Evolutionary conservation across 2,797 vertebrate species (phyloP).

Genomic region (Sebastes vulpes): DNA sequence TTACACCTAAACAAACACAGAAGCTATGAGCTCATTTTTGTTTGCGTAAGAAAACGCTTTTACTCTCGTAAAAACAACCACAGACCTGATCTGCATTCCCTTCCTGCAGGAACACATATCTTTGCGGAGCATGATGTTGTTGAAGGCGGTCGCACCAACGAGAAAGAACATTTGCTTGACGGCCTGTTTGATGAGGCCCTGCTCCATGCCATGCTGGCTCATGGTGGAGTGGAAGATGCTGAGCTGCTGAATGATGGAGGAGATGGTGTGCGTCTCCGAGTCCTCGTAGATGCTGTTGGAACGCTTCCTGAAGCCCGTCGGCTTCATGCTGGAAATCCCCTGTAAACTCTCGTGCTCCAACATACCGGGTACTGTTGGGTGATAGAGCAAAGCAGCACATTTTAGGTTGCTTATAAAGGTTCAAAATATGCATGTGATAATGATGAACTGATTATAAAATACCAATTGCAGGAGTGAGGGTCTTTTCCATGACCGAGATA

Average conservation of each 20-base stretch:
- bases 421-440: background rate
- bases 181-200: slow-evolving; percentile 88
- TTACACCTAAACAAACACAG: slow-evolving; percentile 88
- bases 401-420: background rate
- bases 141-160: slow-evolving; percentile 90
- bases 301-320: slow-evolving; percentile 95
- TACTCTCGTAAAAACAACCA: background rate
- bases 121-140: slow-evolving; percentile 96
- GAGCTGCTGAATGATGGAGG: slow-evolving; percentile 89
- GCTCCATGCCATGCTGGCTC: slow-evolving; percentile 93
- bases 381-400: background rate
- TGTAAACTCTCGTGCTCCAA: slow-evolving; percentile 97
- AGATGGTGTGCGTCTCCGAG: slow-evolving; percentile 89
- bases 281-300: slow-evolving; percentile 91
- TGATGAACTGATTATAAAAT: slow-evolving; percentile 41
- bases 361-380: slow-evolving; percentile 92
- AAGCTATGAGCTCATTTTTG: background rate
- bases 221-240: slow-evolving; percentile 91
- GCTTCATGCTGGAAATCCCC: slow-evolving; percentile 97
- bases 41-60: background rate
- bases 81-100: slow-evolving; percentile 98
- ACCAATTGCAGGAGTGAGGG: slow-evolving; percentile 93
- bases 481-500: slow-evolving; percentile 90
- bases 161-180: slow-evolving; percentile 94
- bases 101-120: slow-evolving; percentile 99